Evolutionary conservation across 2,113 vertebrate genomes (phyloP), one percentile per base, ranked within the genome.

Genomic region (Heptranchias perlo): DNA sequence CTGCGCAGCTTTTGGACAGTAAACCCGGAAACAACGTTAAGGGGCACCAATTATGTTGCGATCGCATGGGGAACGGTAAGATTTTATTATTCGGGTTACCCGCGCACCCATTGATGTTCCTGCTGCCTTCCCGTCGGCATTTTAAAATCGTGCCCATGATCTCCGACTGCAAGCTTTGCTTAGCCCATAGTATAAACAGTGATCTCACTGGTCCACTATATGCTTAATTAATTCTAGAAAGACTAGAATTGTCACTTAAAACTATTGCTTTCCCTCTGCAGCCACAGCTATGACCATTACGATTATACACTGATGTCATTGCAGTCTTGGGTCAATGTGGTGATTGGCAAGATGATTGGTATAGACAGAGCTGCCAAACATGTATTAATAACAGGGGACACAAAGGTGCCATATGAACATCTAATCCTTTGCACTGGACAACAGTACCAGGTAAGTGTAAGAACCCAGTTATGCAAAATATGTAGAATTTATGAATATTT

Each of bases 391-490:
- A 98, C 98, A n/a, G 96, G 96, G 0, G 97, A 96, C 0, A 96
- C 96, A 82, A 97, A 96, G 16, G 97, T 99, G 16, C 97, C 97
- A 0, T 99, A 99, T 0, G 98, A 99, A 96, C 97, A 98, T 97
- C 98, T 99, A 93, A 96, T 99, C 96, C 98, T 99, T 96, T 99
- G 98, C 65, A 98, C 97, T 0, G 99, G 99, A 11, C 98, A 98
- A 96, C 98, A 98, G 96, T 99, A 99, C 97, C 98, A 98, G 98
- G 99, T 99, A 96, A 98, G 97, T 73, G 5, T 47, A 78, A 86
- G 18, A 52, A 78, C 39, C 16, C 52, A 61, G 13, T 62, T 76
- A 49, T 52, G 47, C 76, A 73, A 76, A 76, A 35, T 95, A 13
- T 69, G 4, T 47, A 73, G 31, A 39, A 13, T 44, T 16, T 82